Evolutionary conservation across 2,797 vertebrate genomes (phyloP).

Genomic region (Lophotriccus pileatus): DNA sequence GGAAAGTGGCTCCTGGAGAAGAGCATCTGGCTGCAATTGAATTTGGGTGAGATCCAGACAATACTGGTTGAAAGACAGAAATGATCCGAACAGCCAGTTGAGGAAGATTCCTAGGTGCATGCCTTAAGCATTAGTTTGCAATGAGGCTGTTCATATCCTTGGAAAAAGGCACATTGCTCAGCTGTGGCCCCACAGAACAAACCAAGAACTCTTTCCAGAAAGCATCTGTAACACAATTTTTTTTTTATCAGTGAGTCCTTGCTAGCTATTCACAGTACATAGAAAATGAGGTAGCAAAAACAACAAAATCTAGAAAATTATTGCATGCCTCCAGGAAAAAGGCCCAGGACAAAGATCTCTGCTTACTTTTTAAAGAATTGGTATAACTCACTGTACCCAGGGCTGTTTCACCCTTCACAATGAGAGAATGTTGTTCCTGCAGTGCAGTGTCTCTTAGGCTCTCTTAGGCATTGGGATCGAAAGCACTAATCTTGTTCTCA

Average conservation of each 20-base stretch:
- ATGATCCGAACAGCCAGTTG: neutral
- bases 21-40: slow-evolving; percentile 37
- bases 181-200: neutral
- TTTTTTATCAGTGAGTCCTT: neutral
- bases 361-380: neutral
- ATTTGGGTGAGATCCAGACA: slow-evolving; percentile 24
- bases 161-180: neutral
- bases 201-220: neutral
- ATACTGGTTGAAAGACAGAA: slow-evolving; percentile 34
- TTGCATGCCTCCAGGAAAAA: neutral
- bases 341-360: neutral
- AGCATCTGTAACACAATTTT: neutral
- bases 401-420: neutral
- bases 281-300: neutral
- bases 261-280: neutral
- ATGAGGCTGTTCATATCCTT: neutral
- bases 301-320: neutral
- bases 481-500: neutral
- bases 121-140: neutral
- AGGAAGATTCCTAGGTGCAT: neutral
- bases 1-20: slow-evolving; percentile 45
- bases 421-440: neutral
- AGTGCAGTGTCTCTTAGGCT: neutral
- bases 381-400: neutral
- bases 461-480: neutral